Percentiles rank a stretch among this genome's conserved stretches.
Evolutionary conservation across 1,140 invertebrate genomes (phyloP).

Genomic region (Ostrea edulis): DNA sequence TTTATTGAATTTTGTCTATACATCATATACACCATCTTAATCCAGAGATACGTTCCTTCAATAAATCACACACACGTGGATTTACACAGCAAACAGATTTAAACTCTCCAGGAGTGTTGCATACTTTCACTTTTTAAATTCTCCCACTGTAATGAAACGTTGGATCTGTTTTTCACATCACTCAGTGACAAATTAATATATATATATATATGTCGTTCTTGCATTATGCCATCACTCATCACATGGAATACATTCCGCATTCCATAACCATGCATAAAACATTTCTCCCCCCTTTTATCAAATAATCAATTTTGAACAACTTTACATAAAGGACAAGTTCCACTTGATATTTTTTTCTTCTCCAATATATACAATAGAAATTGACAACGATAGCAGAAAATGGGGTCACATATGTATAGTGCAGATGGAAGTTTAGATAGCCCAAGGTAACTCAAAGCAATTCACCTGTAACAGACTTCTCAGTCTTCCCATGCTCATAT

Average conservation of each 20-base stretch:
- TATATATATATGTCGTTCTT: too few species aligned
- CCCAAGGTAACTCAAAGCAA: not conserved
- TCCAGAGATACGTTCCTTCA: not conserved
- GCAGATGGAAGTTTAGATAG: not conserved
- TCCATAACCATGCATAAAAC: not conserved
- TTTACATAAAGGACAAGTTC: not conserved
- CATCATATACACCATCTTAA: not conserved
- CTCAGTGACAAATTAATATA: not conserved
- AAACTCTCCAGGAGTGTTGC: not conserved
- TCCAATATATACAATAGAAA: not conserved
- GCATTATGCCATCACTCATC: too few species aligned
- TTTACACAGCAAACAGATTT: not conserved
- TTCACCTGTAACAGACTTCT: conserved; percentile 11
- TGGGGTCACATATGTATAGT: not conserved
- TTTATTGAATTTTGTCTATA: not conserved
- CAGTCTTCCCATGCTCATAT: not conserved
- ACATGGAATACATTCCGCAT: too few species aligned
- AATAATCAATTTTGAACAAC: conserved; percentile 9
- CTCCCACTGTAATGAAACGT: not conserved
- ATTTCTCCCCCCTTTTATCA: not conserved
- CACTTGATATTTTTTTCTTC: not conserved
- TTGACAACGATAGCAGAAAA: not conserved
- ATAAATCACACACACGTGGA: not conserved
- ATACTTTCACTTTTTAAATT: not conserved
- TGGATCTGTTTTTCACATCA: not conserved